phyloP scores from a whole-genome alignment of 2,113 vertebrate genomes.

The Rhynchopsitta pachyrhyncha region DNA sequence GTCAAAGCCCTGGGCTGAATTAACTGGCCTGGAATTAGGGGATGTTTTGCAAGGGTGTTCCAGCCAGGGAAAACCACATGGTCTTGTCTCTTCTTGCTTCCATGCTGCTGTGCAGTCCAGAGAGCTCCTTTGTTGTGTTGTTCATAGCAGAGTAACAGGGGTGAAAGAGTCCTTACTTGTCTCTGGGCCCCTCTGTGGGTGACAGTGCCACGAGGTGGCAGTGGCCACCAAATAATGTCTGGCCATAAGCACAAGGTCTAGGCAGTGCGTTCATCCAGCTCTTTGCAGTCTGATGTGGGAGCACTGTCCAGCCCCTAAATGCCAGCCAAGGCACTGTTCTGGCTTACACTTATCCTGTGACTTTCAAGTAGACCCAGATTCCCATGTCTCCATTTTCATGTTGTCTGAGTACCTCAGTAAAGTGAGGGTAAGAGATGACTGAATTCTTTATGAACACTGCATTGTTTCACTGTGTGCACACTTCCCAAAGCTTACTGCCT shows the following conservation, averaged over 20 bases:
- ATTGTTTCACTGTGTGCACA: neutral
- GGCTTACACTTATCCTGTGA: neutral
- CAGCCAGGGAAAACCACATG: neutral
- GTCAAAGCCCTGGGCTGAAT: neutral
- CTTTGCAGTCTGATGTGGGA: neutral
- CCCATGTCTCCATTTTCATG: neutral
- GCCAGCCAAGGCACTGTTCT: neutral
- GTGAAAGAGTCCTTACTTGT: neutral
- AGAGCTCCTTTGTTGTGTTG: neutral
- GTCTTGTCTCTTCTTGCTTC: neutral
- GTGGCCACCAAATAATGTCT: neutral
- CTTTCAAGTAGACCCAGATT: neutral
- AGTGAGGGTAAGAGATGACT: neutral
- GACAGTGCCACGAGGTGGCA: conserved; percentile 20
- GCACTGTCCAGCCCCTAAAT: neutral
- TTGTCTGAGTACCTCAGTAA: neutral
- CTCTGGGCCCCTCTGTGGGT: neutral
- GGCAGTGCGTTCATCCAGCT: neutral
- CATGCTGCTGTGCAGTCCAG: neutral
- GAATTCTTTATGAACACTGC: neutral
- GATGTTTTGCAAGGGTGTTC: neutral
- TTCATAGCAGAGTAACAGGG: neutral
- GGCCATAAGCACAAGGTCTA: neutral
- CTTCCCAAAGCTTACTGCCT: neutral
- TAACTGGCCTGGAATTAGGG: neutral